Evolutionary conservation across 2,113 vertebrate species (phyloP).

Genomic region (Leptobrachium ailaonicum): DNA sequence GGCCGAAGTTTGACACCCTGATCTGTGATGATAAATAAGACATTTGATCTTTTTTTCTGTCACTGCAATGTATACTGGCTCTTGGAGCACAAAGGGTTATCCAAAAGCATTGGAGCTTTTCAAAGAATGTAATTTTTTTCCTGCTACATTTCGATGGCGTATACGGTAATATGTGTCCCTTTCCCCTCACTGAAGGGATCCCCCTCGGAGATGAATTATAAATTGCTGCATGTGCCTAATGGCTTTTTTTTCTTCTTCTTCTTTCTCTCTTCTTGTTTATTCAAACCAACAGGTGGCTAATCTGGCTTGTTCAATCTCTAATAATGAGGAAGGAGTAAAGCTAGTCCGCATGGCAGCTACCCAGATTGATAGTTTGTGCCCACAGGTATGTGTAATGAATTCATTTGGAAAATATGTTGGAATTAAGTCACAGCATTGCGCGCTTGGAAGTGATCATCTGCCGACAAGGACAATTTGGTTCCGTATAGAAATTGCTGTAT

Average conservation of each 20-base stretch:
- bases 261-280: neutral
- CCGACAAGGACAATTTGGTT: neutral
- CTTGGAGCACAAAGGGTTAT: too few relatives aligned
- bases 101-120: too few relatives aligned
- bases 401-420: neutral
- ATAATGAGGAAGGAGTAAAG: conserved; percentile 99
- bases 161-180: too few relatives aligned
- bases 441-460: neutral
- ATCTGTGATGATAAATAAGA: too few relatives aligned
- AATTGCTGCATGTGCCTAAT: neutral
- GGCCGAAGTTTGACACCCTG: too few relatives aligned
- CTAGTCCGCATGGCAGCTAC: conserved; percentile 97
- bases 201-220: neutral
- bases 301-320: conserved; percentile 96
- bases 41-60: conserved; percentile 49
- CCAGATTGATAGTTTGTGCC: conserved; percentile 97
- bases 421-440: neutral
- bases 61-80: too few relatives aligned
- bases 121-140: too few relatives aligned
- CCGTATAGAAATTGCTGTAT: too few relatives aligned
- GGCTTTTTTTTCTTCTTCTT: conserved; percentile 42
- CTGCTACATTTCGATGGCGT: too few relatives aligned
- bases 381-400: conserved; percentile 75
- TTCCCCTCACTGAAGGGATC: too few relatives aligned
- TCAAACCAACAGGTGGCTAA: conserved; percentile 87